These are phyloP conservation scores for Lasioglossum villosulum DNA, from an alignment of 2,888 invertebrate species.

Conservation along the genomic window DNA sequence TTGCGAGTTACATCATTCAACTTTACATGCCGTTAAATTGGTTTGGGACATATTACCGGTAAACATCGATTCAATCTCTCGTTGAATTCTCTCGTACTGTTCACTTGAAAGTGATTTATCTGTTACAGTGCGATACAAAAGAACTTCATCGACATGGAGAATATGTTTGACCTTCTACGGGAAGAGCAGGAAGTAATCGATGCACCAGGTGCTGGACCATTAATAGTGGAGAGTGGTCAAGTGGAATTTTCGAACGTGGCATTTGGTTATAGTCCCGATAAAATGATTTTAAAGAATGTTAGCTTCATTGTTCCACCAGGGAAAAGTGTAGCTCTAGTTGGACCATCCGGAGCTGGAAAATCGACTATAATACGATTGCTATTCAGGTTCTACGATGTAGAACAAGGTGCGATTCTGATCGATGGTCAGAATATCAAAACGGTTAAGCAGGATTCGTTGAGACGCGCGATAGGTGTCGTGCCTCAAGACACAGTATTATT, in stretches of 20 bases:
- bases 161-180: conserved; percentile 98
- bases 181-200: conserved; percentile 95
- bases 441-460: conserved; percentile 93
- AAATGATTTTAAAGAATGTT: conserved; percentile 90
- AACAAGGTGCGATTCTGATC: conserved; percentile 93
- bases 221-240: conserved; percentile 89
- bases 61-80: conserved; percentile 58
- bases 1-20: conserved; percentile 97
- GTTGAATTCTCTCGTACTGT: neutral
- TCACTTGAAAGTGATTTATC: conserved; percentile 14
- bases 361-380: conserved; percentile 97
- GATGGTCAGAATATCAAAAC: conserved; percentile 96
- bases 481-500: conserved; percentile 99
- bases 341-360: conserved; percentile 96
- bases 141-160: conserved; percentile 99
- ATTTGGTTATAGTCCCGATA: conserved; percentile 94
- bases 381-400: conserved; percentile 98
- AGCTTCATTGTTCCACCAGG: conserved; percentile 93
- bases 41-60: conserved; percentile 99
- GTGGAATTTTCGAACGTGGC: conserved; percentile 96
- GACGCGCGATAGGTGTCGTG: conserved; percentile 94
- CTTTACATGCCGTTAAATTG: conserved; percentile 98
- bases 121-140: conserved; percentile 94
- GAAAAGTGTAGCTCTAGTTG: conserved; percentile 94
- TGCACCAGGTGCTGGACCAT: conserved; percentile 90